phyloP scores from a whole-genome alignment of 2,113 vertebrate species.

The Danio rerio region GRCz12tu NC_133195.1:25797001-25797500 shows the following conservation, averaged over 20 bases:
- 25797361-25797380: constrained; percentile 13
- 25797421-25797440: not conserved
- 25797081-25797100: constrained; percentile 67
- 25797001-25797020: constrained; percentile 33
- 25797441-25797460: not conserved
- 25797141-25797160: not conserved
- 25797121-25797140: constrained; percentile 38
- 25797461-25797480: constrained; percentile 33
- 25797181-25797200: not conserved
- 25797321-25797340: constrained; percentile 63
- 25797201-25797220: constrained; percentile 24
- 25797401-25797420: not conserved
- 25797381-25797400: not conserved
- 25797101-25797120: constrained; percentile 35
- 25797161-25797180: constrained; percentile 23
- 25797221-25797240: constrained; percentile 33
- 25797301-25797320: constrained; percentile 64
- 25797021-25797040: constrained; percentile 53
- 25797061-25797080: constrained; percentile 78
- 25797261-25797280: constrained; percentile 38
- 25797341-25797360: constrained; percentile 60
- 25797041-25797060: constrained; percentile 66
- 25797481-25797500: constrained; percentile 55
- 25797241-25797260: constrained; percentile 39
- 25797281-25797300: constrained; percentile 64